Evolutionary conservation across 2,113 vertebrate species (phyloP).

Genomic region (Eublepharis macularius): DNA sequence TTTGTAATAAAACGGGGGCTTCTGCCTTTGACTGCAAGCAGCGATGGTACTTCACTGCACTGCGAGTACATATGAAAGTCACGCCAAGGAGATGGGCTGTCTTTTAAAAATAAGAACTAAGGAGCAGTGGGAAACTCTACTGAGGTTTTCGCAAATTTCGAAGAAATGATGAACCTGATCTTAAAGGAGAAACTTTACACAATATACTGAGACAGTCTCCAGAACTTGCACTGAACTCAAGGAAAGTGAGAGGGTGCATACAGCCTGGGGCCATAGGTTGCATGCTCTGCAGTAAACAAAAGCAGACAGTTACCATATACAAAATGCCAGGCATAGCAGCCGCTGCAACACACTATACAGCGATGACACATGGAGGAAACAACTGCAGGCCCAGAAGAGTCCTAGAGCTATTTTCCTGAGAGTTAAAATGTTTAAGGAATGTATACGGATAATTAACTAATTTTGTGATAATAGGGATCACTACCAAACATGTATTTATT

Average conservation of each 20-base stretch:
- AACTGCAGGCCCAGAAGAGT: constrained; percentile 5
- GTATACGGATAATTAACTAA: background rate
- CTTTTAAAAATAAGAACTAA: background rate
- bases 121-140: background rate
- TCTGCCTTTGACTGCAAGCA: background rate
- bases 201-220: background rate
- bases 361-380: constrained; percentile 3
- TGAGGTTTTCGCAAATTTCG: background rate
- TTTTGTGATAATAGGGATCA: background rate
- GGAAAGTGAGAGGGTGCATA: background rate
- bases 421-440: background rate
- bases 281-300: background rate
- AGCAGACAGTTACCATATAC: background rate
- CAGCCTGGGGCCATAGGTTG: background rate
- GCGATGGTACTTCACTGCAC: background rate
- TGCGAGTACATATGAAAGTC: too few species aligned
- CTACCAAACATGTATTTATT: background rate
- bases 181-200: background rate
- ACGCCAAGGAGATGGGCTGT: background rate
- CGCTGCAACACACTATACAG: background rate
- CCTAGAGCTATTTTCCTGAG: background rate
- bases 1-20: too few species aligned
- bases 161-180: background rate
- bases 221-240: background rate
- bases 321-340: constrained; percentile 6